Percentiles rank a stretch among this genome's conserved stretches.
These are phyloP conservation scores for Danio tinwini DNA, from an alignment of 2,797 vertebrate species.

Conservation along the genomic window DNA sequence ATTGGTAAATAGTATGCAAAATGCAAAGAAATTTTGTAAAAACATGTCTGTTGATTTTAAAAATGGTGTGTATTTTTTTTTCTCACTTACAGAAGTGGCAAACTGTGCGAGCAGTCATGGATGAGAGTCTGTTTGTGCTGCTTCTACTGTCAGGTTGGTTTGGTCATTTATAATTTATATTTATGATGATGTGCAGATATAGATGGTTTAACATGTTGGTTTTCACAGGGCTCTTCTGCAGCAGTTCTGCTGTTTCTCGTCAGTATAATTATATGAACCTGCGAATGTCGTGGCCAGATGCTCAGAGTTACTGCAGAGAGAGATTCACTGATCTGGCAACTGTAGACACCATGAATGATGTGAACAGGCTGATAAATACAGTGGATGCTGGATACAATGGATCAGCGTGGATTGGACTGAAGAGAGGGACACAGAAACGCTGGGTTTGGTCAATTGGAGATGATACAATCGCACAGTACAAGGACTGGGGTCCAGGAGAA, in stretches of 20 bases:
- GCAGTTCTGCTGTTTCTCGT: not conserved
- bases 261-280: not conserved
- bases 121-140: slow-evolving; percentile 19
- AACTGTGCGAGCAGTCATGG: slow-evolving; percentile 10
- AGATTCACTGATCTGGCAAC: slow-evolving; percentile 48
- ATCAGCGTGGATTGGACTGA: not conserved
- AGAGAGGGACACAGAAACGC: accelerated
- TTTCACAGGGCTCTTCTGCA: slow-evolving; percentile 21
- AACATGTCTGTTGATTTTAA: no score
- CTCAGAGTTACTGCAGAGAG: not conserved
- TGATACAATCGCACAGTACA: not conserved
- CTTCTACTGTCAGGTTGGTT: not conserved
- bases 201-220: slow-evolving; percentile 22
- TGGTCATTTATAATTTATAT: slow-evolving; percentile 1
- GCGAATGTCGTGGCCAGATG: not conserved
- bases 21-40: no score
- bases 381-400: accelerated
- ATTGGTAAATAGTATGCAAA: no score
- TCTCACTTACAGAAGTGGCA: no score
- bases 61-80: no score
- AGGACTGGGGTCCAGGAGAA: not conserved
- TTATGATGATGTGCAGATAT: not conserved
- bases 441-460: slow-evolving; percentile 59
- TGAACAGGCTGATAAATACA: not conserved
- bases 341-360: slow-evolving; percentile 18